phyloP scores from a whole-genome alignment of 2,113 vertebrate genomes.

The Proteles cristata region DNA sequence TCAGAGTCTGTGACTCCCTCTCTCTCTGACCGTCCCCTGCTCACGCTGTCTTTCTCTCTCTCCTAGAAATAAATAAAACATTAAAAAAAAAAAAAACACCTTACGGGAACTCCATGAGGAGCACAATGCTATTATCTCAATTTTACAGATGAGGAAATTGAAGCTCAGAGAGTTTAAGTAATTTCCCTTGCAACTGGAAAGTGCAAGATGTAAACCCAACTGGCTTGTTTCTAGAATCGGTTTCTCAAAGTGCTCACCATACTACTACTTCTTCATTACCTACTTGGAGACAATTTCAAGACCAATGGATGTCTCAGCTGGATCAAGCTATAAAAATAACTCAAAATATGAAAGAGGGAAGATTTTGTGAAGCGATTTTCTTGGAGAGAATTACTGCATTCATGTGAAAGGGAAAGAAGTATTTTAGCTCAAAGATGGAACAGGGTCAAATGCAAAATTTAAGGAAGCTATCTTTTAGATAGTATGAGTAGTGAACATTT shows the following conservation, averaged over 20 bases:
- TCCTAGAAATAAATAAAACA: too few species aligned
- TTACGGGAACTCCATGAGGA: background rate
- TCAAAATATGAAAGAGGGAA: background rate
- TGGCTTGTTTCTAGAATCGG: background rate
- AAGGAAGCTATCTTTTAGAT: background rate
- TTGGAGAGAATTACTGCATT: background rate
- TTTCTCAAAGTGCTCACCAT: background rate
- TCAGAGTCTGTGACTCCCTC: too few species aligned
- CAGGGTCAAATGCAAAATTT: background rate
- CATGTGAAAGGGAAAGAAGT: background rate
- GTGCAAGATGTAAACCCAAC: background rate
- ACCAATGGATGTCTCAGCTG: background rate
- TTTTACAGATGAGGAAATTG: background rate
- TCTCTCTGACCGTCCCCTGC: too few species aligned
- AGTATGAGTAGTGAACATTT: background rate
- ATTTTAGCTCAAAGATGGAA: background rate
- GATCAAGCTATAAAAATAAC: background rate
- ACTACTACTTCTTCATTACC: background rate
- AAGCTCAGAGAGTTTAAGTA: constrained; percentile 21
- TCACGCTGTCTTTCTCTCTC: too few species aligned
- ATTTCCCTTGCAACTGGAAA: background rate
- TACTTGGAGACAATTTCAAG: background rate
- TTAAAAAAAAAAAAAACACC: too few species aligned
- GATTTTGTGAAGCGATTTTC: background rate
- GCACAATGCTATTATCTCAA: background rate